A percentile compares a stretch with the other conserved stretches of the same genome.
Evolutionary conservation across 1,140 invertebrate genomes (phyloP).

Genomic region (Eupeodes corollae): DNA sequence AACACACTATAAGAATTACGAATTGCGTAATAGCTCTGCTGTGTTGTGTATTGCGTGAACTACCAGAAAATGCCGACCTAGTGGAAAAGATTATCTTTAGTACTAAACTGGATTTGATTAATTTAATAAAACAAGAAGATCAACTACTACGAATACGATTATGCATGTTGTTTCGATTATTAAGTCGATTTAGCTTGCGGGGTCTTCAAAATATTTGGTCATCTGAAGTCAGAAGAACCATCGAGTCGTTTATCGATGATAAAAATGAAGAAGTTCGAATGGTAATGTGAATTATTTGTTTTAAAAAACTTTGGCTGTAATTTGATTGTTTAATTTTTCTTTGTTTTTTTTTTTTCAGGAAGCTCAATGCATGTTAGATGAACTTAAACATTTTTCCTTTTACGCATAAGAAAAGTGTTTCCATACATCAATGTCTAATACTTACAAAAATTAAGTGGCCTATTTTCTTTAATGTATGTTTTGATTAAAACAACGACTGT

Average conservation of each 20-base stretch:
- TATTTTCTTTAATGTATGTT: no score
- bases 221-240: conserved; percentile 38
- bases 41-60: conserved; percentile 57
- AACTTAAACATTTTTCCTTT: conserved; percentile 44
- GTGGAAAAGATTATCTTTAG: conserved; percentile 58
- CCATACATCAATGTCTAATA: no score
- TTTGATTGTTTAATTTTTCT: neutral
- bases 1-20: conserved; percentile 49
- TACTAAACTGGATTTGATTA: conserved; percentile 43
- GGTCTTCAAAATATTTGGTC: conserved; percentile 53
- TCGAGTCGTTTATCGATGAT: conserved; percentile 44
- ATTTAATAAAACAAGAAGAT: conserved; percentile 49
- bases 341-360: conserved; percentile 32
- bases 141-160: conserved; percentile 48
- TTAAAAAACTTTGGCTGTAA: neutral
- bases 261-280: conserved; percentile 40
- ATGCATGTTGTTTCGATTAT: conserved; percentile 53
- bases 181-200: conserved; percentile 52
- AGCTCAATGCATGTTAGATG: conserved; percentile 41
- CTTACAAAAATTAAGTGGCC: no score
- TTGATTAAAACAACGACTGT: no score
- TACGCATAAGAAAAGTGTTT: conserved; percentile 25
- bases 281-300: conserved; percentile 28
- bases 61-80: conserved; percentile 61
- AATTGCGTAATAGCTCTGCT: conserved; percentile 51